Evolutionary conservation across 2,113 vertebrate genomes (phyloP).

Genomic region (Helogale parvula): DNA sequence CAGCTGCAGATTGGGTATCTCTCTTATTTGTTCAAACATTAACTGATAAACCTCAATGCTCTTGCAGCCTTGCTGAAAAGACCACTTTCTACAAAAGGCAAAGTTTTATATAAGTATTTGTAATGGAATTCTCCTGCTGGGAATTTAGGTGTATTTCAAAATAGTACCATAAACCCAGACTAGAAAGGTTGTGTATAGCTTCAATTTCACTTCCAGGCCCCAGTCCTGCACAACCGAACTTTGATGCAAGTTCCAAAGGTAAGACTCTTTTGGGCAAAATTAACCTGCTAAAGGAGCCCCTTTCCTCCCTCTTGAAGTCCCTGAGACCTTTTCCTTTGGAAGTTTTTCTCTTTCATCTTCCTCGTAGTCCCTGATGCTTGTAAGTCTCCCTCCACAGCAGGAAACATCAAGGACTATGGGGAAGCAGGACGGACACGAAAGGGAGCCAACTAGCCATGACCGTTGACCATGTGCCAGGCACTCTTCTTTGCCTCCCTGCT

Average conservation of each 20-base stretch:
- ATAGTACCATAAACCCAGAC: not conserved
- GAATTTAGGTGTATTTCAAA: conserved; percentile 17
- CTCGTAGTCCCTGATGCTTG: not conserved
- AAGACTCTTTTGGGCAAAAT: not conserved
- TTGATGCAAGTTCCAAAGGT: not conserved
- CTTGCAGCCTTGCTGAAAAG: not conserved
- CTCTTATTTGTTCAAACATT: not conserved
- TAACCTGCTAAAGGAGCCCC: not conserved
- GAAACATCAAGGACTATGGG: not conserved
- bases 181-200: not conserved
- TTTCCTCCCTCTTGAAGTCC: not conserved
- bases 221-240: not conserved
- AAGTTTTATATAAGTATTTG: not conserved
- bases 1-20: not conserved
- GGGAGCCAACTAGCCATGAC: not conserved
- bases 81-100: not conserved
- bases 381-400: not conserved
- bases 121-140: not conserved
- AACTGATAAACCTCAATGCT: not conserved
- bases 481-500: not conserved
- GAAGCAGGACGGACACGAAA: not conserved
- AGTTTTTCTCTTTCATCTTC: not conserved
- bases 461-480: not conserved
- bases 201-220: not conserved
- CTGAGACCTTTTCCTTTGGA: not conserved